These are phyloP conservation scores for Nicator chloris DNA, from an alignment of 2,113 vertebrate genomes.

Conservation along the genomic window DNA sequence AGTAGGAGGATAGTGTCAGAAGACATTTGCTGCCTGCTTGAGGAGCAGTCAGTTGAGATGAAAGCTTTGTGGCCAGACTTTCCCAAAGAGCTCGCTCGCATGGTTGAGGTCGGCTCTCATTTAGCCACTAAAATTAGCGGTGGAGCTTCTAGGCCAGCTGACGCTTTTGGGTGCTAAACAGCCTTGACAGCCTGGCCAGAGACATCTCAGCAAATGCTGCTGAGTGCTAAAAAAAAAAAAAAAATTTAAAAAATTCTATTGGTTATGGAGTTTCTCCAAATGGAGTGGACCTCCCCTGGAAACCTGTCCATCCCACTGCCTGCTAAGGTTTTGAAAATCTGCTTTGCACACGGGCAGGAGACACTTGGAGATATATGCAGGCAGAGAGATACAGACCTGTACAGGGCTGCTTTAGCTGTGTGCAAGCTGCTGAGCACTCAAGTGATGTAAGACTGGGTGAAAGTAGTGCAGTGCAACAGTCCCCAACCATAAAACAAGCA, in stretches of 20 bases:
- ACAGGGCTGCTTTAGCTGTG: not conserved
- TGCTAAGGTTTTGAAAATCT: not conserved
- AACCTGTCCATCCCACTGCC: rapidly evolving
- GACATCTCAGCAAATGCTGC: not conserved
- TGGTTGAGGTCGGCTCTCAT: not conserved
- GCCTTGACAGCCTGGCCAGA: not conserved
- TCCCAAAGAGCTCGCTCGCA: not conserved
- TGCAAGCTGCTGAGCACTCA: not conserved
- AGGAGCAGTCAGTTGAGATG: not conserved
- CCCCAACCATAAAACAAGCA: not conserved
- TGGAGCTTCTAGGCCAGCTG: not conserved
- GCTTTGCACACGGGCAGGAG: not conserved
- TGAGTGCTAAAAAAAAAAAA: not conserved
- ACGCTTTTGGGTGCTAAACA: not conserved
- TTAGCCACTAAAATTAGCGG: not conserved
- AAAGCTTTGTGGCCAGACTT: not conserved
- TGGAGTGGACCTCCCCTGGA: not conserved
- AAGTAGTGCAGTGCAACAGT: not conserved
- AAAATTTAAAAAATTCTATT: not conserved
- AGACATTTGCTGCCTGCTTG: not conserved
- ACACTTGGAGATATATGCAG: not conserved
- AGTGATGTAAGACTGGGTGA: not conserved
- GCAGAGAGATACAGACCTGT: not conserved
- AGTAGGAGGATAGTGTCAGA: not conserved
- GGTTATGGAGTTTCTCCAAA: not conserved